These are phyloP conservation scores for Pituophis catenifer DNA, from an alignment of 2,113 vertebrate species.

Conservation along the genomic window DNA sequence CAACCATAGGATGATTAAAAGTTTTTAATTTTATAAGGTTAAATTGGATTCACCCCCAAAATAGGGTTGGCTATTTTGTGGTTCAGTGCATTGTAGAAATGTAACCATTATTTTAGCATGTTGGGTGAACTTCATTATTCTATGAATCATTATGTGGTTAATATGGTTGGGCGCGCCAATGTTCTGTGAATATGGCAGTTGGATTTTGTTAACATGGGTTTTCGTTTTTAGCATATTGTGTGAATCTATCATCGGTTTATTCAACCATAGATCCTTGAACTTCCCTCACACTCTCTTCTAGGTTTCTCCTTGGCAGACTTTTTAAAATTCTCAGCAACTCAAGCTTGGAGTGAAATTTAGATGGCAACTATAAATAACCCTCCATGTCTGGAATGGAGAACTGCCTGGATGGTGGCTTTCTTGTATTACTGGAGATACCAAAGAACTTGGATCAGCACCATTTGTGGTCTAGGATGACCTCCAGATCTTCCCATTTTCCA, in stretches of 20 bases:
- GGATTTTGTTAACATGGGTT: not conserved
- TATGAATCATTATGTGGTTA: not conserved
- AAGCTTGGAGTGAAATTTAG: not conserved
- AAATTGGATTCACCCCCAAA: not conserved
- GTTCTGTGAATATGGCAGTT: not conserved
- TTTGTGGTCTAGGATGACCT: conserved; percentile 6
- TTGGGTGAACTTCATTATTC: not conserved
- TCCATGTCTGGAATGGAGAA: not conserved
- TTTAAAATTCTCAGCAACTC: not conserved
- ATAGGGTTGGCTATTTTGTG: not conserved
- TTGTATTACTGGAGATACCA: not conserved
- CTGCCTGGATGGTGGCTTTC: not conserved
- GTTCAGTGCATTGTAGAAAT: not conserved
- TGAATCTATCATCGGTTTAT: not conserved
- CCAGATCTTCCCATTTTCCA: conserved; percentile 1
- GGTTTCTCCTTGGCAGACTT: not conserved
- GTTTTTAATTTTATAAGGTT: not conserved
- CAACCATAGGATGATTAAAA: not conserved
- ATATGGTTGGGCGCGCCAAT: not conserved
- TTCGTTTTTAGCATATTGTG: not conserved
- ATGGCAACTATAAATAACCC: not conserved
- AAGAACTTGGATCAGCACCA: conserved; percentile 6
- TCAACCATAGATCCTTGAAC: not conserved
- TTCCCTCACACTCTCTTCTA: not conserved
- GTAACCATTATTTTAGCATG: not conserved